Base-by-base conservation (phyloP, 1,140 invertebrate species). In the Drosophila subobscura region DNA sequence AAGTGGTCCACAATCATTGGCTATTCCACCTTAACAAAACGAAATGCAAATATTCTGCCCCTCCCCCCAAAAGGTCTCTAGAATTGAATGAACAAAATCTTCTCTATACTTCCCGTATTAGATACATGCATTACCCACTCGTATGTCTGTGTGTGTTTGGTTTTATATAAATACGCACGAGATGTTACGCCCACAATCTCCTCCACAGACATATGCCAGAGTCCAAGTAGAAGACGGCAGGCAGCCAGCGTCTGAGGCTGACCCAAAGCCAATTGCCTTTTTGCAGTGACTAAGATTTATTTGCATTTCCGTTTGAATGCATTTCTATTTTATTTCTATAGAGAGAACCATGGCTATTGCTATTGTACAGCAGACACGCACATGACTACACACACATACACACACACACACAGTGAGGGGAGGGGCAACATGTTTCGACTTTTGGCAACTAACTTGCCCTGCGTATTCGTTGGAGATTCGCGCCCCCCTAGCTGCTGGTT, bases 281-380 rank as follows among this genome's bases (percentile, higher is more conserved):
- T 65, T 64, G 60, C 73, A 73, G 61, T 81, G 79, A 81, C 78
- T 81, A 81, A 81, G 79, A 81, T 81, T 81, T 81, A 81, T 81
- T 81, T 81, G 79, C 79, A 81, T 81, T 81, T 81, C 79, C 79
- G 78, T 81, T 58, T 81, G 78, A 81, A 81, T 81, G 79, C 79
- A 77, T 81, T 81, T 54, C 46, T 70, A 55, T 81, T 81, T 81
- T 81, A 81, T 81, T 81, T 73, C 78, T 68, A 51, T 47, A 29
- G 55, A 55, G 33, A 1, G 46, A 71, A 33, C 54, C 10, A 56
- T 56, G 73, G 52, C 55, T 63, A 66, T 59, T 56, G 54, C 71
- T 58, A 49, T 70, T 71, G 16, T 53, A 33, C 29, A 37, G 56
- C 51, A 68, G 47, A 77, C 74, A 76, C 73, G 63, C 58, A 64